Conservation (phyloP, 2,888 invertebrate genomes). For the Himalopsyche anomala region DNA sequence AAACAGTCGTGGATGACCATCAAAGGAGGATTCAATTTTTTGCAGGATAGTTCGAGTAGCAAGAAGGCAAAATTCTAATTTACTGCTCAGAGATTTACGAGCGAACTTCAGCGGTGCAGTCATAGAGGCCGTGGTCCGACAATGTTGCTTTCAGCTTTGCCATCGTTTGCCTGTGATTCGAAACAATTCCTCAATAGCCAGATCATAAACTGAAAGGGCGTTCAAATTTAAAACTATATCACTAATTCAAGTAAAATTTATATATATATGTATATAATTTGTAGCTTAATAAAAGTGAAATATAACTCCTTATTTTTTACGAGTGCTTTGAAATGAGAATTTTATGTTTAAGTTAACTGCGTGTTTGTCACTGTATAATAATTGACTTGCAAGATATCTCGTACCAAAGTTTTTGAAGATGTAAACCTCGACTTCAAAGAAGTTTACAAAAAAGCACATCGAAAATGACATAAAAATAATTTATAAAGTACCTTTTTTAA, state of each 20-base stretch:
- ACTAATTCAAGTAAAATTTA: not conserved
- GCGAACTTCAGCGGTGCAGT: not conserved
- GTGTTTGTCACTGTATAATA: too few species aligned
- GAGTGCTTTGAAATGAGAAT: too few species aligned
- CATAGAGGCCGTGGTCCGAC: slow-evolving; percentile 18
- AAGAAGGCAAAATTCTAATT: slow-evolving; percentile 7
- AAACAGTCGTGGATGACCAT: not conserved
- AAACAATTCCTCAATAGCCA: slow-evolving; percentile 23
- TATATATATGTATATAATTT: too few species aligned
- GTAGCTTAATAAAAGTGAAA: too few species aligned
- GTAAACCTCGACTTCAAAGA: too few species aligned
- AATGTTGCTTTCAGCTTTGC: slow-evolving; percentile 32
- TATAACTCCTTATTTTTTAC: too few species aligned
- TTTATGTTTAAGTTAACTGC: too few species aligned
- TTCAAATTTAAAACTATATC: not conserved
- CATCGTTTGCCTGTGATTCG: slow-evolving; percentile 17
- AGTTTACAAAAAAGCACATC: too few species aligned
- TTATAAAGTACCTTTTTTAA: too few species aligned
- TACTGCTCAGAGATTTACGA: slow-evolving; percentile 30
- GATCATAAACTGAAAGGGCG: not conserved
- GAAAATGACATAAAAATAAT: too few species aligned
- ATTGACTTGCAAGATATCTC: too few species aligned
- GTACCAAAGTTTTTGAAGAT: too few species aligned
- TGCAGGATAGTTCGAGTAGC: not conserved
- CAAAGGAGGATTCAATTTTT: not conserved